Evolutionary conservation across 2,113 vertebrate species (phyloP).

Genomic region (Solea solea): DNA sequence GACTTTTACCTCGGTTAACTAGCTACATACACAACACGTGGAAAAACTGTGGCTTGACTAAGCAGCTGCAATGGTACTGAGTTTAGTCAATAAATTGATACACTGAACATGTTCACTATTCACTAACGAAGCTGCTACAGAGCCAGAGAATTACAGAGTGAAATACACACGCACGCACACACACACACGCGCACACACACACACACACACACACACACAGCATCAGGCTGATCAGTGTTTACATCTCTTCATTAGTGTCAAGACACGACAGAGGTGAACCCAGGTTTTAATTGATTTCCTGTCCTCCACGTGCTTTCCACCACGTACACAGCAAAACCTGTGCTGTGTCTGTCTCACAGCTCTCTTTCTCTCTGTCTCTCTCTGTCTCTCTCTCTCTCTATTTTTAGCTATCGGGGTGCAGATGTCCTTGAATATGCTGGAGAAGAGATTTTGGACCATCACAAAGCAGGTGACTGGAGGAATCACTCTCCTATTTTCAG

Average conservation of each 20-base stretch:
- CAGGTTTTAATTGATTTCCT: conserved; percentile 53
- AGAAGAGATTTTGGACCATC: conserved; percentile 72
- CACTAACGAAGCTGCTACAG: conserved; percentile 33
- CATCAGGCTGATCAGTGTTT: conserved; percentile 51
- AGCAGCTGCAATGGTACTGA: too few species aligned
- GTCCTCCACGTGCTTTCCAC: conserved; percentile 21
- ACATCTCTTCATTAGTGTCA: conserved; percentile 52
- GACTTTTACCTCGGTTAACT: too few species aligned
- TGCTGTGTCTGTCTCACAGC: conserved; percentile 31
- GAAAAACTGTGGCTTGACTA: too few species aligned
- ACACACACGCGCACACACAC: conserved; percentile 11
- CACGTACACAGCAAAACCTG: conserved; percentile 27
- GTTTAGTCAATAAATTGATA: too few species aligned
- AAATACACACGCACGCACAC: conserved; percentile 7
- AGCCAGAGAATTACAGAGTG: not conserved
- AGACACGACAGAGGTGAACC: conserved; percentile 46
- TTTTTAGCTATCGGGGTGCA: conserved; percentile 74
- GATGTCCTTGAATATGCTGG: conserved; percentile 74
- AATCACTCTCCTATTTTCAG: conserved; percentile 11
- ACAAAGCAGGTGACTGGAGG: conserved; percentile 68
- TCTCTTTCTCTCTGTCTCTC: conserved; percentile 25
- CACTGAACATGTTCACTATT: too few species aligned
- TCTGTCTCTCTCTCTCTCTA: conserved; percentile 50
- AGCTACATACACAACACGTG: too few species aligned
- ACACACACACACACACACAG: conserved; percentile 17